Base-by-base conservation (phyloP, 2,113 vertebrate genomes). In the Mungos mungo region DNA sequence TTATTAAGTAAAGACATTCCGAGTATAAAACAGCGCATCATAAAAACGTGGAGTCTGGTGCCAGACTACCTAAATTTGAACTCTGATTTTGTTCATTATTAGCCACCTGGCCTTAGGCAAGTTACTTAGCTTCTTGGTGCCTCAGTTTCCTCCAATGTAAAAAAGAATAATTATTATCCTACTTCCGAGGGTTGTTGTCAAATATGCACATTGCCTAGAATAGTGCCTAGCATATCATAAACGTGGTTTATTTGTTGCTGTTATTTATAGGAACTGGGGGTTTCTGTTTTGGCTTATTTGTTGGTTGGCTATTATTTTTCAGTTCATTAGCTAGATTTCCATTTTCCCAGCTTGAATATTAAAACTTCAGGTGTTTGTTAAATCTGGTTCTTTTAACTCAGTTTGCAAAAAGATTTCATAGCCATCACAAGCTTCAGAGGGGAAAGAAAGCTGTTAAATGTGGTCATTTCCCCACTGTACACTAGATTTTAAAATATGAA, bases 271-370 rank as follows among this genome's bases (percentile, higher is more conserved):
- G 52, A 93, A 66, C 38, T 4, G 7, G 27, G 45, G 21, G 11
- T 84, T 88, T 87, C 82, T 45, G 18, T 41, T 87, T 84, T 65
- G 63, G 27, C 38, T 90, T 71, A 85, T 72, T 92, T 74, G 68
- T 85, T 97, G 88, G 19, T 96, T 96, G 19, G 45, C 69, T 27
- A 4, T 93, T 77, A 90, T 31, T 87, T 96, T 95, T 79, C 23
- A 71, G 3, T 95, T 95, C 31, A 87, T 63, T 80, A 68, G 57
- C 45, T 93, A 80, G 27, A 38, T 90, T 77, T 93, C 66, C 3
- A 16, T 93, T 93, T 96, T 87, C 41, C 81, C 86, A 15, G 74
- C 87, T 93, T 77, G 11, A 23, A 52, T 87, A 45, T 38, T 74
- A 86, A 72, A 96, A 81, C 79, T 79, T 92, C 12, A 35, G 35